Percentiles rank a stretch among this genome's conserved stretches.
These are phyloP conservation scores for Ophion slaviceki DNA, from an alignment of 2,888 invertebrate genomes.

Conservation along the genomic window DNA sequence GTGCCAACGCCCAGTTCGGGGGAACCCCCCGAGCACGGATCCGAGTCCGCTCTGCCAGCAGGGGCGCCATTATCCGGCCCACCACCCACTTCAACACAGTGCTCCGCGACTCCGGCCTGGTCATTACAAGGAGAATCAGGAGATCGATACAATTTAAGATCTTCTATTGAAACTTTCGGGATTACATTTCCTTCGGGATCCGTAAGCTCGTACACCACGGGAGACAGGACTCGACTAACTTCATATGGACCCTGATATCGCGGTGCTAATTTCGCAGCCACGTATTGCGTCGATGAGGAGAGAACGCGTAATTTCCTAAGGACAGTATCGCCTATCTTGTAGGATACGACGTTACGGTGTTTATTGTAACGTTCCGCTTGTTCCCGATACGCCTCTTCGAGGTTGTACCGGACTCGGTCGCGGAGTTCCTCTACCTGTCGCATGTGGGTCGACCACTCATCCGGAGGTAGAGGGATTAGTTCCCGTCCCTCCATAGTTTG, in stretches of 20 bases:
- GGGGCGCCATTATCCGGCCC: too few species aligned
- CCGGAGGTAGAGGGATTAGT: too few species aligned
- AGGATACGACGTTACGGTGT: background rate
- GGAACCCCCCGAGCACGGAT: too few species aligned
- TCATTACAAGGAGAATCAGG: background rate
- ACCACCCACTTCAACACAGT: too few species aligned
- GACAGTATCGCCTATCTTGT: background rate
- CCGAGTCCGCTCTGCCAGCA: too few species aligned
- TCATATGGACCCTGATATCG: background rate
- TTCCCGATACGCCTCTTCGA: background rate
- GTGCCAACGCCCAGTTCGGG: too few species aligned
- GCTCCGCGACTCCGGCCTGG: too few species aligned
- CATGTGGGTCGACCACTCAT: background rate
- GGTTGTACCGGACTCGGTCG: background rate
- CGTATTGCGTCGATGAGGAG: constrained; percentile 4
- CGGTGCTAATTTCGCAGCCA: constrained; percentile 10
- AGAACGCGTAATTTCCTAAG: background rate
- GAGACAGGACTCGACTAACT: background rate
- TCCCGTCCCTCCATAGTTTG: too few species aligned
- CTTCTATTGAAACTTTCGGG: background rate
- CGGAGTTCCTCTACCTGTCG: background rate
- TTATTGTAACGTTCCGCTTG: background rate
- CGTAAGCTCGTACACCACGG: background rate
- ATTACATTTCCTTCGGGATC: background rate
- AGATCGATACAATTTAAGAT: background rate